These are phyloP conservation scores for Anguilla rostrata DNA, from an alignment of 2,113 vertebrate genomes.

Conservation along the genomic window DNA sequence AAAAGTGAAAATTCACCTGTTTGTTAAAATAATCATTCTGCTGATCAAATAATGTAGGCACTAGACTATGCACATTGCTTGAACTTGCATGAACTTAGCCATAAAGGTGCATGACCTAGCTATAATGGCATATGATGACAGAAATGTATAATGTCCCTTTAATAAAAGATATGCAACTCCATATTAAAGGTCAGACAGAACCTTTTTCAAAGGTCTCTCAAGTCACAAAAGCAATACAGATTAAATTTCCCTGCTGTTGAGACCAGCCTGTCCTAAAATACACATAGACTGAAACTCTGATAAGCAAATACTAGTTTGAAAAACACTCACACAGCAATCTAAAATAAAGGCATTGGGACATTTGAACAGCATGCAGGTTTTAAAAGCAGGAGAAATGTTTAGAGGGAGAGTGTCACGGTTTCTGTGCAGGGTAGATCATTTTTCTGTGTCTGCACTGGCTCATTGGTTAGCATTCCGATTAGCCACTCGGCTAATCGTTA, in stretches of 20 bases:
- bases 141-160: conserved; percentile 35
- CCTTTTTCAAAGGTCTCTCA: conserved; percentile 21
- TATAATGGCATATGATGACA: conserved; percentile 11
- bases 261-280: background rate
- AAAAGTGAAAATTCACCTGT: no score
- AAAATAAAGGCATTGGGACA: background rate
- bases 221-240: conserved; percentile 30
- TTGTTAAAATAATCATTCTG: no score
- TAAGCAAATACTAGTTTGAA: background rate
- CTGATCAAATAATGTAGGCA: no score
- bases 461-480: no score
- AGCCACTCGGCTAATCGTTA: no score
- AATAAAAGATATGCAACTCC: conserved; percentile 37
- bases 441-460: no score
- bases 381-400: background rate
- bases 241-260: background rate
- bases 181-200: conserved; percentile 39
- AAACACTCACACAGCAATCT: background rate
- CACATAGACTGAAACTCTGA: background rate
- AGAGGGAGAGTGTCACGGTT: no score
- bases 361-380: background rate
- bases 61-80: background rate
- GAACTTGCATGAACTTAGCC: conserved; percentile 30
- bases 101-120: background rate
- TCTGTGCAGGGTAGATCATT: no score